phyloP scores from a whole-genome alignment of 2,888 invertebrate species.

The Volucella inanis region DNA sequence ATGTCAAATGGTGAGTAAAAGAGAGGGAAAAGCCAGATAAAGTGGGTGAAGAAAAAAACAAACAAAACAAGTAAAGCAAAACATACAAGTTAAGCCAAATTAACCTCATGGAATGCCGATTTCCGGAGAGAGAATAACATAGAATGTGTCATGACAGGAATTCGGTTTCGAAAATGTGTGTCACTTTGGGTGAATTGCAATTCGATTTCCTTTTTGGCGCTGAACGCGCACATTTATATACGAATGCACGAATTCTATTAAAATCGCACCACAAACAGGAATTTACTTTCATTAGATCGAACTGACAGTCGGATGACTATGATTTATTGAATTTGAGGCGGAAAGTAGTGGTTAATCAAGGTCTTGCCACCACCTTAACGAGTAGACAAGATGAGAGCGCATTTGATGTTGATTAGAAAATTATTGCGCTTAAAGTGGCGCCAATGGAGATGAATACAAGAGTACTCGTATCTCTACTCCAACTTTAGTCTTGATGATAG shows the following conservation, averaged over 20 bases:
- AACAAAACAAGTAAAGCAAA: constrained; percentile 12
- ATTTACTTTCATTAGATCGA: constrained; percentile 52
- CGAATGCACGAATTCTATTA: background rate
- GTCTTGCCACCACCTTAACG: background rate
- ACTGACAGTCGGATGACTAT: constrained; percentile 37
- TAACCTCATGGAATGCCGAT: constrained; percentile 43
- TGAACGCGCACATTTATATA: background rate
- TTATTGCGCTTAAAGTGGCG: constrained; percentile 27
- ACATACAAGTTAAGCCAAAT: constrained; percentile 37
- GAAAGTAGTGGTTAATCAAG: constrained; percentile 41
- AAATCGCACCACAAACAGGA: constrained; percentile 12
- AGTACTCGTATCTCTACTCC: background rate
- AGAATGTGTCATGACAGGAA: constrained; percentile 47
- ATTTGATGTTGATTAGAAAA: constrained; percentile 43
- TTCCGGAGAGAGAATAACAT: constrained; percentile 37
- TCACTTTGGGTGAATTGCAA: constrained; percentile 55
- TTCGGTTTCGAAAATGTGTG: constrained; percentile 67
- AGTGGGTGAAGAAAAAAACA: too few relatives aligned
- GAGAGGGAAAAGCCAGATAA: too few relatives aligned
- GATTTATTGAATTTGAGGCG: constrained; percentile 32
- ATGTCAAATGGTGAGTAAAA: background rate
- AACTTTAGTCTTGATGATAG: constrained; percentile 7
- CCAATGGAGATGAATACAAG: constrained; percentile 12
- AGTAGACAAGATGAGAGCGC: background rate
- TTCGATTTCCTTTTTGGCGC: constrained; percentile 36